Evolutionary conservation across 2,888 invertebrate genomes (phyloP), one percentile per base, ranked within the genome.

Genomic region (Rotaria macrura): DNA sequence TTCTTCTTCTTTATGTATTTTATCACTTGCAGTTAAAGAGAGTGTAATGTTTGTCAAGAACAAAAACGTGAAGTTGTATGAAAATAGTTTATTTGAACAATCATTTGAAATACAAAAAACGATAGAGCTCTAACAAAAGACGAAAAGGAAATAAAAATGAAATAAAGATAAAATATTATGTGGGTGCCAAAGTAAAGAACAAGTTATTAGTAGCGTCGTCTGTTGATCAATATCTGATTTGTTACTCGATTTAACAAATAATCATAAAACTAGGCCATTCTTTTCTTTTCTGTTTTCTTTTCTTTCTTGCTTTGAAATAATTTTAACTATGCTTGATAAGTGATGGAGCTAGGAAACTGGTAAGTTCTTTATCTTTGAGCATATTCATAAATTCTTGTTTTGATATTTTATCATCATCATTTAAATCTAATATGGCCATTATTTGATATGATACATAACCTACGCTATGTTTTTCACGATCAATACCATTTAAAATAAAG

Each of bases 341-440:
- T 34, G 65, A 43, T 79, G 79, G 79, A 7, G 79, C 79, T 20
- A 79, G n/a, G n/a, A 79, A 79, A 5, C 12, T 43, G 25, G 79
- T 79, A 43, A 79, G 43, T 79, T 79, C 43, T 79, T 79, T 79
- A 79, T 79, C n/a, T 79, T 79, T 79, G 5, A 79, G 14, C 43
- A 79, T 43, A 79, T 79, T 79, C n/a, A 79, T n/a, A 43, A 79
- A 79, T 79, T 79, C 79, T 43, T 79, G 79, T 79, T 79, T 79
- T 14, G 79, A 43, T n/a, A 79, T 43, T 79, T 79, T 79, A 79
- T 79, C 79, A 79, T 79, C 79, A 79, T 79, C n/a, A 43, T 79
- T 79, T 43, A 79, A 79, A n/a, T 79, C 79, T 79, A 79, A 79
- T 25, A n/a, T 79, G 12, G 79, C 40, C 79, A 79, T 79, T n/a